phyloP scores from a whole-genome alignment of 2,888 invertebrate genomes.

The Sarcophaga rosellei region DNA sequence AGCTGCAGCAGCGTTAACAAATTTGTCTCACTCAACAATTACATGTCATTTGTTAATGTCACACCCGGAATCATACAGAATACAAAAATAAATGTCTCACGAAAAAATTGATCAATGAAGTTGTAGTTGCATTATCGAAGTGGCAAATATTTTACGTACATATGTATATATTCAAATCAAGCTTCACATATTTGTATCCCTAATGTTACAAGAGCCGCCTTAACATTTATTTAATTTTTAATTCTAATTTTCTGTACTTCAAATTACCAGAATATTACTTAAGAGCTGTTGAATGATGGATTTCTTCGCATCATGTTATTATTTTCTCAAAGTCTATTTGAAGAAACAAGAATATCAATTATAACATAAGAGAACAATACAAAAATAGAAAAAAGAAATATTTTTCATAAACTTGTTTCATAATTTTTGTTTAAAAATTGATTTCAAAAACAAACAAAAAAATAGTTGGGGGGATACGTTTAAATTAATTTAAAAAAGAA shows the following conservation, averaged over 20 bases:
- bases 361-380: too few relatives aligned
- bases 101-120: neutral
- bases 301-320: constrained; percentile 38
- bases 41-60: constrained; percentile 55
- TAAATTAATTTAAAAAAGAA: neutral
- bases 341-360: neutral
- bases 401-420: too few relatives aligned
- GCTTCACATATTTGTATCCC: constrained; percentile 21
- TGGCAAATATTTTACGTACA: too few relatives aligned
- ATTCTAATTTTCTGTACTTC: neutral
- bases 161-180: too few relatives aligned
- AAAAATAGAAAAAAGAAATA: too few relatives aligned
- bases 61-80: neutral
- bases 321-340: constrained; percentile 4
- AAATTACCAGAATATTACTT: neutral
- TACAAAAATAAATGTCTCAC: too few relatives aligned
- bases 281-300: constrained; percentile 42
- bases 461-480: neutral
- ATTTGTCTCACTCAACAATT: constrained; percentile 56
- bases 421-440: too few relatives aligned
- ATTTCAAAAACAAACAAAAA: too few relatives aligned
- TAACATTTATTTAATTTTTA: constrained; percentile 20
- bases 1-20: constrained; percentile 39
- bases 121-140: neutral
- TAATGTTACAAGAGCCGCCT: neutral